phyloP scores from a whole-genome alignment of 1,140 invertebrate species.

The Drosophila willistoni region DNA sequence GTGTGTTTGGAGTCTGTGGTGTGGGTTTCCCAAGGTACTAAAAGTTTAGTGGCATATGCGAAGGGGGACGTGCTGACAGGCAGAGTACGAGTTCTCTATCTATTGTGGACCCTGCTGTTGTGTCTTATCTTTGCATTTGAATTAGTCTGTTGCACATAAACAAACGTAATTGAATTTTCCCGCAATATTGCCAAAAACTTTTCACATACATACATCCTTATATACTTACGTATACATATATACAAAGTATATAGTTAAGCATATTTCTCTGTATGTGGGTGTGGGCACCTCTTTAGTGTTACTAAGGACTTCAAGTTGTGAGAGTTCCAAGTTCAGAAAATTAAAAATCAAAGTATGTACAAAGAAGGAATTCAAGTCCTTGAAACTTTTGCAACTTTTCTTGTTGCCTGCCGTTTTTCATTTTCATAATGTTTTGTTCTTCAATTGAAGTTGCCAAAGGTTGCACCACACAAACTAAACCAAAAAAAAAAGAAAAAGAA shows the following conservation, averaged over 20 bases:
- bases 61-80: constrained; percentile 33
- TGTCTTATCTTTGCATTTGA: constrained; percentile 77
- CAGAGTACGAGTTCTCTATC: constrained; percentile 47
- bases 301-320: neutral
- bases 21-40: constrained; percentile 37
- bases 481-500: neutral
- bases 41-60: constrained; percentile 58
- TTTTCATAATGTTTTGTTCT: constrained; percentile 12
- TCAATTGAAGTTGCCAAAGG: constrained; percentile 10
- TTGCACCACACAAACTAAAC: constrained; percentile 14
- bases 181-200: constrained; percentile 31
- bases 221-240: neutral
- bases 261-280: neutral
- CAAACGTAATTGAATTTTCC: constrained; percentile 72
- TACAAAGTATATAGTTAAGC: neutral
- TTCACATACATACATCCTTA: constrained; percentile 8
- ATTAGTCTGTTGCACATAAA: constrained; percentile 68
- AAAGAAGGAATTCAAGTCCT: constrained; percentile 1
- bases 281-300: neutral
- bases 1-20: neutral
- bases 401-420: neutral
- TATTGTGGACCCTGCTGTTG: constrained; percentile 54
- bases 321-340: neutral
- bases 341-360: constrained; percentile 7
- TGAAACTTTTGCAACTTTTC: constrained; percentile 4